These are phyloP conservation scores for Trissolcus japonicus DNA, from an alignment of 2,888 invertebrate genomes.

Conservation along the genomic window DNA sequence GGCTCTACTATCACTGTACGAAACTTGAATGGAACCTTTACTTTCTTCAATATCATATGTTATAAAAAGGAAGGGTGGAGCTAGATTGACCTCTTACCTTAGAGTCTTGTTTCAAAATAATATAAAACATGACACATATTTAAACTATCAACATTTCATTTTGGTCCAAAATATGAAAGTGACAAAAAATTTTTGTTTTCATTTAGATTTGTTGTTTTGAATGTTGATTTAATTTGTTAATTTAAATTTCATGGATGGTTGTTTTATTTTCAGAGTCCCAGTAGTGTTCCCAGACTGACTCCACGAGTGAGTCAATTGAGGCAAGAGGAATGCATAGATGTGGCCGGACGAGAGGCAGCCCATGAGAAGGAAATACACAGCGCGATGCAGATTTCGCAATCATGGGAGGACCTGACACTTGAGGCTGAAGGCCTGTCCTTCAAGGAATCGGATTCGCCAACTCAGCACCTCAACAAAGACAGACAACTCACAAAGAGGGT, in stretches of 20 bases:
- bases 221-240: not conserved
- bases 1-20: constrained; percentile 20
- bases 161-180: not conserved
- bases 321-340: constrained; percentile 91
- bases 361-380: constrained; percentile 94
- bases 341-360: constrained; percentile 89
- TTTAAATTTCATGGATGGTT: not conserved
- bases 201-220: not conserved
- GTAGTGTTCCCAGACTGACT: constrained; percentile 81
- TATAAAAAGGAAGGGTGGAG: constrained; percentile 7
- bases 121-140: not conserved
- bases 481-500: constrained; percentile 68
- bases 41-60: constrained; percentile 30
- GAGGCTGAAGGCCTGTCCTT: constrained; percentile 79
- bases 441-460: constrained; percentile 72
- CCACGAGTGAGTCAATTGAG: constrained; percentile 92
- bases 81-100: constrained; percentile 17
- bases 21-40: constrained; percentile 22
- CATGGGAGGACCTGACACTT: constrained; percentile 92
- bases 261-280: constrained; percentile 76
- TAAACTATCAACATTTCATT: not conserved
- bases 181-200: not conserved
- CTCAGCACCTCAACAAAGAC: constrained; percentile 68
- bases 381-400: constrained; percentile 95
- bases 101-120: constrained; percentile 7